Evolutionary conservation across 2,888 invertebrate species (phyloP), one percentile per base, ranked within the genome.

Genomic region (Patella caerulea): DNA sequence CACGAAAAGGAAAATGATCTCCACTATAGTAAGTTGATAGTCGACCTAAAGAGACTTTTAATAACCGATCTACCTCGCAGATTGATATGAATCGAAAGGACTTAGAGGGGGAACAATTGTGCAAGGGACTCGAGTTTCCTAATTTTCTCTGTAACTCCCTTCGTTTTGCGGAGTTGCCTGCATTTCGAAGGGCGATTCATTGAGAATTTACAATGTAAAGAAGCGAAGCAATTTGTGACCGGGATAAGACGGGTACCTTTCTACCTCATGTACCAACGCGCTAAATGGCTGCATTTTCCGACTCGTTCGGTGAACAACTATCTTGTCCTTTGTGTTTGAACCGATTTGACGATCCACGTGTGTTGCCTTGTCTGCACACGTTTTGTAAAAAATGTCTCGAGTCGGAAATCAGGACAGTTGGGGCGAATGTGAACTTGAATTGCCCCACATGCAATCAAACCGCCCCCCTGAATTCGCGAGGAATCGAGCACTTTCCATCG

Each of bases 361-460:
- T 92, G 56, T 82, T 92, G 81, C 91, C 92, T 53, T 92, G 92
- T 81, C 86, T 90, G 77, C 92, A 92, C 81, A 87, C 90, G 19
- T 90, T 91, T 79, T 92, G 92, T 81, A 87, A 88, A 73, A 84
- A 86, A 73, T 92, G 92, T 81, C 83, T 92, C 78, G 90, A 90
- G 80, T 80, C 84, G 72, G 73, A 76, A 69, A 24, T 76, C 5
- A 69, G 79, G 78, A 74, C 82, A 79, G 53, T 75, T 78, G 72
- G 76, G 12, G 70, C 76, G 15, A 85, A 85, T 34, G 81, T 83
- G 29, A 81, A 82, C 59, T 82, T 90, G 59, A 84, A 84, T 69
- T 91, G 91, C 77, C 91, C 91, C 24, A 88, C 89, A 69, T 91
- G 90, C 80, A 83, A 87, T 79, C 87, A 88, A 78, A 84, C 83